phyloP scores from a whole-genome alignment of 2,113 vertebrate genomes.

The Herpetotheres cachinnans region DNA sequence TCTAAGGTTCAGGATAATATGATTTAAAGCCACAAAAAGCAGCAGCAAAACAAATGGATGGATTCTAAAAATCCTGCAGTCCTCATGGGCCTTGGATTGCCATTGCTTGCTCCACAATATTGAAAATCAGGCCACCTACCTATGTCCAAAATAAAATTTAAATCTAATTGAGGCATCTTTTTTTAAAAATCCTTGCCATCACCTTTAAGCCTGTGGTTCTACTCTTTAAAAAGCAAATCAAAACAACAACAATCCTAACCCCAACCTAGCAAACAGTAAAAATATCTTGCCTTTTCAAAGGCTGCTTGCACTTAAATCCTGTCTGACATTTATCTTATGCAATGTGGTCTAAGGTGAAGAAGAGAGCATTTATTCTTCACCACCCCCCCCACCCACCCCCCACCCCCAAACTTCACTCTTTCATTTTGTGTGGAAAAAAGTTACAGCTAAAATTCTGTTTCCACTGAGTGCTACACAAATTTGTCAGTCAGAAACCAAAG shows the following conservation, averaged over 20 bases:
- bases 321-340: neutral
- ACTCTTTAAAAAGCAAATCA: neutral
- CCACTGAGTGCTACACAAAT: neutral
- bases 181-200: neutral
- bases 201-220: neutral
- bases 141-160: neutral
- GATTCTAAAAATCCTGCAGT: neutral
- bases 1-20: neutral
- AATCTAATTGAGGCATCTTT: neutral
- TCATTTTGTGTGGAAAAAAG: neutral
- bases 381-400: rapidly evolving
- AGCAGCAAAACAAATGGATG: neutral
- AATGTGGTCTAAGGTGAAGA: neutral
- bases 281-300: neutral
- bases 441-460: neutral
- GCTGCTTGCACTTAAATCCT: neutral
- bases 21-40: neutral
- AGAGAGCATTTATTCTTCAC: neutral
- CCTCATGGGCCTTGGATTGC: neutral
- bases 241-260: neutral
- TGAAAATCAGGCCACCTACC: neutral
- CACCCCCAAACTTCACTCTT: neutral
- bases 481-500: neutral
- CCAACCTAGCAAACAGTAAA: neutral
- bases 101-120: neutral